phyloP scores from a whole-genome alignment of 2,888 invertebrate species.

The Papilio gigon region DNA sequence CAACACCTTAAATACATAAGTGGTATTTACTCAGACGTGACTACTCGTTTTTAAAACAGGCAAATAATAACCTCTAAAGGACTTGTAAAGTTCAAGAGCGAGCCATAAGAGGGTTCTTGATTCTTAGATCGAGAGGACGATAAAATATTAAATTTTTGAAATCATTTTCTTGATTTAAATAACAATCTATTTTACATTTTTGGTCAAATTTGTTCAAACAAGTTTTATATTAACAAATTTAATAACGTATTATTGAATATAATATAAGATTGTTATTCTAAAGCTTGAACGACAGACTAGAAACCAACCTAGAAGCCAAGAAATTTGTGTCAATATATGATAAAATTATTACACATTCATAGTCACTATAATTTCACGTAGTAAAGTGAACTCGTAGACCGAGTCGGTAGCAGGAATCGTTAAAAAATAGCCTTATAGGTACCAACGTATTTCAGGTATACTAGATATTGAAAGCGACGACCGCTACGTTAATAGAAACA shows the following conservation, averaged over 20 bases:
- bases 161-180: not conserved
- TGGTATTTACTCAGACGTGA: slow-evolving; percentile 14
- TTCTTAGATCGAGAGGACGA: not conserved
- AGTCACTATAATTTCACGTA: not conserved
- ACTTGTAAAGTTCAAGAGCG: slow-evolving; percentile 34
- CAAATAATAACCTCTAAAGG: slow-evolving; percentile 23
- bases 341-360: not conserved
- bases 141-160: not conserved
- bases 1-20: slow-evolving; percentile 8
- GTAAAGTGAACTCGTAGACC: not conserved
- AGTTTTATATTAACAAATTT: too few species aligned
- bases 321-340: too few species aligned
- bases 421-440: not conserved
- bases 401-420: not conserved
- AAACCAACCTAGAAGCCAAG: too few species aligned
- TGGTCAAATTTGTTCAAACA: not conserved
- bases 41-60: slow-evolving; percentile 15
- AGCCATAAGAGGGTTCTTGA: slow-evolving; percentile 18
- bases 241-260: not conserved
- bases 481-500: slow-evolving; percentile 29
- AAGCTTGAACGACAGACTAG: too few species aligned
- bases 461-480: slow-evolving; percentile 11
- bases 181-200: not conserved
- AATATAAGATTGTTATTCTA: not conserved
- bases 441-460: not conserved